A percentile compares a stretch with the other conserved stretches of the same genome.
These are phyloP conservation scores for Pangasianodon hypophthalmus DNA, from an alignment of 2,113 vertebrate genomes.

Conservation along the genomic window DNA sequence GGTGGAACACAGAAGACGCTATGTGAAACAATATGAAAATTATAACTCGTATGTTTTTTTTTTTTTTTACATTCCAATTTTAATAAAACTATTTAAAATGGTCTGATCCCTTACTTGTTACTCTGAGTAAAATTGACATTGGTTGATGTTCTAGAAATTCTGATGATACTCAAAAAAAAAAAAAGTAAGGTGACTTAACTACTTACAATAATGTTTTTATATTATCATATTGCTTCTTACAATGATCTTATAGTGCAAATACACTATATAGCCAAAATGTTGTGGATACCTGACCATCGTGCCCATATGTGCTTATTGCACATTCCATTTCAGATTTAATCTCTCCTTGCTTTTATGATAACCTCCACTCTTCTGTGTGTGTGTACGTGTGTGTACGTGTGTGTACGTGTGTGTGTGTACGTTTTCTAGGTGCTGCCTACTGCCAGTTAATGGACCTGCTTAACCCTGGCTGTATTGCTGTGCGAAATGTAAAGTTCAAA, in stretches of 20 bases:
- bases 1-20: not conserved
- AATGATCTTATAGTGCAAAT: not conserved
- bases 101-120: not conserved
- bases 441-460: slow-evolving; percentile 68
- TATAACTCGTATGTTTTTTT: not conserved
- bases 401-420: not conserved
- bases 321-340: not conserved
- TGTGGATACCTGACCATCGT: not conserved
- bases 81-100: not conserved
- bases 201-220: not conserved
- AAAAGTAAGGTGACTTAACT: not conserved
- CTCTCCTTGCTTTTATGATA: not conserved
- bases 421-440: slow-evolving; percentile 62
- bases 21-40: not conserved
- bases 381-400: not conserved
- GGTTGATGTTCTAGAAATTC: not conserved
- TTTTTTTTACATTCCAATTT: not conserved
- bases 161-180: not conserved
- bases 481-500: slow-evolving; percentile 60
- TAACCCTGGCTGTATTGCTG: slow-evolving; percentile 58
- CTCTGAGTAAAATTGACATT: not conserved
- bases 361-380: not conserved
- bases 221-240: not conserved
- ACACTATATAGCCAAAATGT: not conserved
- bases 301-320: not conserved